phyloP scores from a whole-genome alignment of 2,797 vertebrate genomes.

The Rhodeus uyekii region DNA sequence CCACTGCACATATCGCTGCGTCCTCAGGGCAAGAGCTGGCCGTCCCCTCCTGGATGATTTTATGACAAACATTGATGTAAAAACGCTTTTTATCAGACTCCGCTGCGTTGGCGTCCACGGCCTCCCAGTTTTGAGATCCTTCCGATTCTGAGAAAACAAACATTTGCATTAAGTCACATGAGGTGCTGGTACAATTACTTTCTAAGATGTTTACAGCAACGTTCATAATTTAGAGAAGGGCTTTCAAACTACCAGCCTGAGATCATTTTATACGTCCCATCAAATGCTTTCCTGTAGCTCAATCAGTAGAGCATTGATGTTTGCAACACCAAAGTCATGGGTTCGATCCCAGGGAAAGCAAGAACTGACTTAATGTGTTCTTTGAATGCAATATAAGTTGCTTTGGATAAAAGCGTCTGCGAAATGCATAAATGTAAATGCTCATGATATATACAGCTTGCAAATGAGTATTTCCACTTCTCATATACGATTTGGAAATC shows the following conservation, averaged over 20 bases:
- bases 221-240: neutral
- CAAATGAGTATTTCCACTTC: neutral
- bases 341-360: too few species aligned
- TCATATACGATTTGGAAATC: too few species aligned
- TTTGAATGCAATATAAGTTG: too few species aligned
- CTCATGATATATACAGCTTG: neutral
- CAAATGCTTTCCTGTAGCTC: too few species aligned
- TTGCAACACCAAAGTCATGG: too few species aligned
- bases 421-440: too few species aligned
- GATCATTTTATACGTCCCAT: neutral
- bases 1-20: conserved; percentile 86
- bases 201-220: neutral
- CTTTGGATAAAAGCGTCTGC: too few species aligned
- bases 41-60: conserved; percentile 76
- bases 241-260: neutral
- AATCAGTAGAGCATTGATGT: too few species aligned
- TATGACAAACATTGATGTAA: conserved; percentile 92
- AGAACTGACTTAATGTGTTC: too few species aligned
- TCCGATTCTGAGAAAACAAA: conserved; percentile 71
- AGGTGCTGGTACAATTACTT: neutral
- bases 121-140: conserved; percentile 86
- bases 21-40: conserved; percentile 78
- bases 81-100: conserved; percentile 72
- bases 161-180: neutral
- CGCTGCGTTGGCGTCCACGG: conserved; percentile 74